These are phyloP conservation scores for Monarcha castaneiventris DNA, from an alignment of 2,113 vertebrate genomes.

Conservation along the genomic window DNA sequence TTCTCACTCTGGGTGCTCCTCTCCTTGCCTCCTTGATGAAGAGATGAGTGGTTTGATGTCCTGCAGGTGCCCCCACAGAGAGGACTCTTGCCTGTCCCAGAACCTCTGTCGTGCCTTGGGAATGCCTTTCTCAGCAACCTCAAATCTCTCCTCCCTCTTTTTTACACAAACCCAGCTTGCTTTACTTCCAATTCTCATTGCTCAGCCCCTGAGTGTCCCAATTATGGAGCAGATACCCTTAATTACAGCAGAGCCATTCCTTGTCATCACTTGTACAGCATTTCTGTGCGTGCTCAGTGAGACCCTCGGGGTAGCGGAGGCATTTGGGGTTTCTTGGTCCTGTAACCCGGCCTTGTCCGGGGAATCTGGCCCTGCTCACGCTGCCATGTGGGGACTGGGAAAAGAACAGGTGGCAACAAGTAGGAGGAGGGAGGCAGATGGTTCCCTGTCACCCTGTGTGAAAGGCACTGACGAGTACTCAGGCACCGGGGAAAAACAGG, in stretches of 20 bases:
- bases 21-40: neutral
- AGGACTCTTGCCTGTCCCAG: neutral
- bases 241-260: neutral
- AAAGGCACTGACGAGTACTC: neutral
- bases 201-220: neutral
- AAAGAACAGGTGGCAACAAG: constrained; percentile 33
- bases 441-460: constrained; percentile 16
- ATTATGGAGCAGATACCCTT: accelerated
- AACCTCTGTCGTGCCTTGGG: accelerated
- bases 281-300: neutral
- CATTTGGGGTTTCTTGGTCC: neutral
- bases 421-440: constrained; percentile 37
- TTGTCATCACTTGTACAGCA: accelerated
- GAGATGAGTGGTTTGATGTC: neutral
- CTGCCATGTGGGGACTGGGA: neutral
- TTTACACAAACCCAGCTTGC: neutral
- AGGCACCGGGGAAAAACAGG: neutral
- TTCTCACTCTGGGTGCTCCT: neutral
- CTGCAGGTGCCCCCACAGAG: accelerated
- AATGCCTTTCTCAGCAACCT: neutral
- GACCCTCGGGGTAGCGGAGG: neutral
- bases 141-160: neutral
- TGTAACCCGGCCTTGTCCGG: neutral
- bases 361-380: neutral
- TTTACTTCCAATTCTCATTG: neutral